Percentiles rank a stretch among this genome's conserved stretches.
Conservation (phyloP, 2,113 vertebrate species). For the Speoplatyrhinus poulsoni region DNA sequence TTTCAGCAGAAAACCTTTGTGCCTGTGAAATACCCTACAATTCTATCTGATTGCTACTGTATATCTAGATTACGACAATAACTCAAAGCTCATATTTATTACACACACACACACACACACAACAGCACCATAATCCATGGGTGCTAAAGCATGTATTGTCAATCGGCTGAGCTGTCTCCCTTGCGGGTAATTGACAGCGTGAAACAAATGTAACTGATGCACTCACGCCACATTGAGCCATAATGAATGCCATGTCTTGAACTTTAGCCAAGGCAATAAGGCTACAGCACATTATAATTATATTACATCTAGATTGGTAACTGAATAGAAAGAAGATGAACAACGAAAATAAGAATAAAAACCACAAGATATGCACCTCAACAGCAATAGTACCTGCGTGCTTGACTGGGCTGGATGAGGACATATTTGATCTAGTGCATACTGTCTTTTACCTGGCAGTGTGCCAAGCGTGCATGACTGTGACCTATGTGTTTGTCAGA, state of each 20-base stretch:
- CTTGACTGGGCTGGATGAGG: conserved; percentile 8
- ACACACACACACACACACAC: background rate
- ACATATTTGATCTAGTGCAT: conserved; percentile 10
- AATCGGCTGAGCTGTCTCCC: background rate
- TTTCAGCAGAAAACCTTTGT: too few relatives aligned
- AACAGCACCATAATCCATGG: background rate
- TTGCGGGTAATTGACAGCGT: conserved; percentile 5
- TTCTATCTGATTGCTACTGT: too few relatives aligned
- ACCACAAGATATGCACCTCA: background rate
- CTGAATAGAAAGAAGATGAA: background rate
- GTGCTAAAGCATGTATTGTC: background rate
- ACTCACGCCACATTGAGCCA: conserved; percentile 9
- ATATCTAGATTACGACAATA: too few relatives aligned
- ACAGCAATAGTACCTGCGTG: background rate
- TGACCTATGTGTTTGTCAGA: conserved; percentile 7
- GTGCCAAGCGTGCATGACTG: background rate
- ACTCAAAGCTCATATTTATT: too few relatives aligned
- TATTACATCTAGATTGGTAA: conserved; percentile 13
- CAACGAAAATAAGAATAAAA: background rate
- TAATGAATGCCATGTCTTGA: conserved; percentile 17
- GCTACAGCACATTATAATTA: conserved; percentile 15
- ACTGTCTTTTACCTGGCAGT: background rate
- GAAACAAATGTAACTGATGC: conserved; percentile 18
- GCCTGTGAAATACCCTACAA: too few relatives aligned
- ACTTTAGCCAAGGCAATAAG: conserved; percentile 16